These are phyloP conservation scores for Quiscalus mexicanus DNA, from an alignment of 2,113 vertebrate species.

Conservation along the genomic window DNA sequence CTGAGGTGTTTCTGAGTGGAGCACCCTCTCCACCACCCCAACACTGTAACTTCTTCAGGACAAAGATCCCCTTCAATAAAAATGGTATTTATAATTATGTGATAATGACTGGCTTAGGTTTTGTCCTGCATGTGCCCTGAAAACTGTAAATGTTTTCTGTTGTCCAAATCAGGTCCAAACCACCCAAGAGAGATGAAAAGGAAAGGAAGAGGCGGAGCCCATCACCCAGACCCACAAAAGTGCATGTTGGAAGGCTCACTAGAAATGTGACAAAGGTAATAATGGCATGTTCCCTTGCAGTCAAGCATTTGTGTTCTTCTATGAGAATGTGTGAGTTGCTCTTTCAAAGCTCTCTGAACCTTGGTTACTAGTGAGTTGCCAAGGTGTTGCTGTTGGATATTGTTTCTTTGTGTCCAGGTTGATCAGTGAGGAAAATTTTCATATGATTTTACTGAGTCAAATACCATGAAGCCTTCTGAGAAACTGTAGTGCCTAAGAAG, in stretches of 20 bases:
- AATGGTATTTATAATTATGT: not conserved
- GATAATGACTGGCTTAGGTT: not conserved
- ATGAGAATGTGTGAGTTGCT: not conserved
- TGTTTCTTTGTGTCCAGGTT: not conserved
- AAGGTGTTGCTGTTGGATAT: not conserved
- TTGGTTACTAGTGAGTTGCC: not conserved
- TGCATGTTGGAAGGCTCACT: slow-evolving; percentile 93
- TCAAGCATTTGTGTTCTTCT: not conserved
- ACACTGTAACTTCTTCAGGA: not conserved
- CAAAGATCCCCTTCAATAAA: not conserved
- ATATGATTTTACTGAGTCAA: not conserved
- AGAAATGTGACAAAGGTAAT: slow-evolving; percentile 96
- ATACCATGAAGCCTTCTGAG: not conserved
- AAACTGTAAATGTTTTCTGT: not conserved
- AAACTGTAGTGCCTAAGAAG: not conserved
- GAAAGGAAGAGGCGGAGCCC: slow-evolving; percentile 92
- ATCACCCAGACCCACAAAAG: slow-evolving; percentile 92
- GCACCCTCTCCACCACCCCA: not conserved
- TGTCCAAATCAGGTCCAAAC: slow-evolving; percentile 84
- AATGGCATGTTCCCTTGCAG: not conserved
- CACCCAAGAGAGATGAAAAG: slow-evolving; percentile 95
- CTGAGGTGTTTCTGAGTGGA: not conserved
- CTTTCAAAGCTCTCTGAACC: not conserved
- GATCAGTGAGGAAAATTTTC: not conserved
- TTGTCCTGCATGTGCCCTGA: not conserved